phyloP scores from a whole-genome alignment of 2,797 vertebrate species.

The Nothura maculosa region DNA sequence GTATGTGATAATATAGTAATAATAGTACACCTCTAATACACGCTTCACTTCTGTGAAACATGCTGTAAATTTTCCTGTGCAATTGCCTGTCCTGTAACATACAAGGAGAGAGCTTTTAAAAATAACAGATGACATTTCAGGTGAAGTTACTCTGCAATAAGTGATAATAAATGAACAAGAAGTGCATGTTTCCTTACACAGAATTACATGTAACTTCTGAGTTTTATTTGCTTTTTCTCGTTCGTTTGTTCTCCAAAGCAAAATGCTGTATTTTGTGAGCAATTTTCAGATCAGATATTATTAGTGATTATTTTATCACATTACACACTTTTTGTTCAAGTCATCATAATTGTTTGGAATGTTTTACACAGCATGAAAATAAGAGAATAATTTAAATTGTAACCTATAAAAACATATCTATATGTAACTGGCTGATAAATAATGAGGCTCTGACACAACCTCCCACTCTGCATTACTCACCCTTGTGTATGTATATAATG shows the following conservation, averaged over 20 bases:
- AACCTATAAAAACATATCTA: neutral
- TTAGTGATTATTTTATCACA: rapidly evolving
- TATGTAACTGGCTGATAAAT: neutral
- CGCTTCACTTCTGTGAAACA: neutral
- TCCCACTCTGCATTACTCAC: neutral
- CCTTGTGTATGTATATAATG: neutral
- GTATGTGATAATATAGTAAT: neutral
- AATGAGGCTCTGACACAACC: neutral
- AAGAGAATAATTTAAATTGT: neutral
- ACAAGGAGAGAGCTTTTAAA: neutral
- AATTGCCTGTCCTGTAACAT: neutral
- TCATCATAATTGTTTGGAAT: neutral
- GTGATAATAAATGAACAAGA: neutral
- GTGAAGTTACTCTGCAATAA: neutral
- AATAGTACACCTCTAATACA: neutral
- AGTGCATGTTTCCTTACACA: rapidly evolving
- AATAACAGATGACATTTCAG: neutral
- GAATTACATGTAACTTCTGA: neutral
- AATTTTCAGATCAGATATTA: neutral
- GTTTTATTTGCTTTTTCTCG: neutral
- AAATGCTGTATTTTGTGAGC: neutral
- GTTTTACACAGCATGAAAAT: neutral
- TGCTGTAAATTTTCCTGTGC: neutral
- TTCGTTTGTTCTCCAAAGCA: neutral
- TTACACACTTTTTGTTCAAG: neutral